Conservation (phyloP, 2,113 vertebrate species). For the Oriolus oriolus region DNA sequence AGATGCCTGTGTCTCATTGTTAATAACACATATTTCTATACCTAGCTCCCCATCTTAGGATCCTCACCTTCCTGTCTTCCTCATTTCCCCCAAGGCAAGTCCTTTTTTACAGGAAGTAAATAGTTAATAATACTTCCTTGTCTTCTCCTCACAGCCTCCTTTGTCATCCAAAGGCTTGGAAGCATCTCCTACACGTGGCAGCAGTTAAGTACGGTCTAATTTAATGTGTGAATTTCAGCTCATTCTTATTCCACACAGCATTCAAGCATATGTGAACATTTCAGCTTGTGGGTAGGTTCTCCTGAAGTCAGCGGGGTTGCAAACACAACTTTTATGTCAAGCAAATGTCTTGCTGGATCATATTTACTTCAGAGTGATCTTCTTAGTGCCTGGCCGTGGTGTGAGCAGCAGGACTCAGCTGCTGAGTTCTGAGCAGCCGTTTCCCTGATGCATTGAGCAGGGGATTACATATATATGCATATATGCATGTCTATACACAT, state of each 20-base stretch:
- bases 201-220: background rate
- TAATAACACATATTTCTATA: background rate
- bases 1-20: background rate
- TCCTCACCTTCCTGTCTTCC: background rate
- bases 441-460: fast-evolving
- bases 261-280: background rate
- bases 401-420: background rate
- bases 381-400: background rate
- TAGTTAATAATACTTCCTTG: background rate
- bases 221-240: background rate
- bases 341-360: background rate
- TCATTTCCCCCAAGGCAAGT: background rate
- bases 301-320: background rate
- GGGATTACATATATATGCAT: fast-evolving
- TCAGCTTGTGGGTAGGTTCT: background rate
- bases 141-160: background rate
- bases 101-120: background rate
- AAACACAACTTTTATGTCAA: background rate
- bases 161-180: background rate
- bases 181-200: background rate
- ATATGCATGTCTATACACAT: too few species aligned
- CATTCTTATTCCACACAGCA: background rate
- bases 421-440: background rate
- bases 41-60: background rate
- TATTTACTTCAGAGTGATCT: background rate